Percentiles rank a stretch among this genome's conserved stretches.
Evolutionary conservation across 2,797 vertebrate species (phyloP).

Genomic region (Ficedula albicollis): DNA sequence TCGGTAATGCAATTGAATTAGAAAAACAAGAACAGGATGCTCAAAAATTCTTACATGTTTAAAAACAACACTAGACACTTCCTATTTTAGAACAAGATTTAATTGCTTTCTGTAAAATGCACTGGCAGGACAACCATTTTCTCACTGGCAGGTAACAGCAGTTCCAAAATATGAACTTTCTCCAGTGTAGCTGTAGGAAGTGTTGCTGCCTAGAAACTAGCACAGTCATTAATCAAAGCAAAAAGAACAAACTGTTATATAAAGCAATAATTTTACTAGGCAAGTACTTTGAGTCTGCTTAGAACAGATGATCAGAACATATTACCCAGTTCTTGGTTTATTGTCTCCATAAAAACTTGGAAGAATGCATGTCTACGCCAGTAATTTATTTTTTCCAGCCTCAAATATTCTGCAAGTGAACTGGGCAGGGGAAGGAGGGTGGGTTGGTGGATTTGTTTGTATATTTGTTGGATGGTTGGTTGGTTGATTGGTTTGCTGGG

Average conservation of each 20-base stretch:
- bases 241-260: slow-evolving; percentile 12
- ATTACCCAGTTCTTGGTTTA: not conserved
- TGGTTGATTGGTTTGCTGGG: not conserved
- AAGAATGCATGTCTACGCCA: not conserved
- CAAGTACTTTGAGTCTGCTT: slow-evolving; percentile 2
- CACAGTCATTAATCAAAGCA: slow-evolving; percentile 36
- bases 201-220: slow-evolving; percentile 19
- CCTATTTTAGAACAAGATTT: not conserved
- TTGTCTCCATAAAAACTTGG: slow-evolving; percentile 28
- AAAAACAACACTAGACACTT: not conserved
- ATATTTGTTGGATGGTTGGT: not conserved
- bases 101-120: not conserved
- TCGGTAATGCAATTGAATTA: not conserved
- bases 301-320: slow-evolving; percentile 20
- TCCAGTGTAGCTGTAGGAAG: not conserved
- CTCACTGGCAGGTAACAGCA: not conserved
- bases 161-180: not conserved
- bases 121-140: slow-evolving; percentile 14
- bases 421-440: rapidly evolving
- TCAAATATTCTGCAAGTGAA: not conserved
- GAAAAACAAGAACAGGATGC: not conserved
- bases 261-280: slow-evolving; percentile 41
- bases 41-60: not conserved
- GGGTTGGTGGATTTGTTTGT: not conserved
- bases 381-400: not conserved